Evolutionary conservation across 2,888 invertebrate species (phyloP).

Genomic region (Drosophila peninsularis): DNA sequence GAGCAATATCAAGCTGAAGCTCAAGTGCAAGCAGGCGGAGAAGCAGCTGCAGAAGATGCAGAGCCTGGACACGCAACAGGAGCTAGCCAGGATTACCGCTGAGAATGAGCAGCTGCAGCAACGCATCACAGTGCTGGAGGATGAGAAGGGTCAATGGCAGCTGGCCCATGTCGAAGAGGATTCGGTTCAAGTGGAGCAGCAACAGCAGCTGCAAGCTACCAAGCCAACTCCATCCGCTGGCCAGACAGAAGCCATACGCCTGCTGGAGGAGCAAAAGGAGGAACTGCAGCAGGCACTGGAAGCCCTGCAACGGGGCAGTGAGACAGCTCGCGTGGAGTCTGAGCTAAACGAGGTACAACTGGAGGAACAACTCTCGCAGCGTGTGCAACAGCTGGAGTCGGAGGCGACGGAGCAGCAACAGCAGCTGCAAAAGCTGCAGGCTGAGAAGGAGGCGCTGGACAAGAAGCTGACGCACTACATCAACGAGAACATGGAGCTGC

Average conservation of each 20-base stretch:
- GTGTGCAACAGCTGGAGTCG: constrained; percentile 81
- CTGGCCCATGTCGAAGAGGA: constrained; percentile 84
- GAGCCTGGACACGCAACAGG: constrained; percentile 89
- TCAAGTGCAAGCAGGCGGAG: constrained; percentile 90
- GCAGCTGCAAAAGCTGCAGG: constrained; percentile 84
- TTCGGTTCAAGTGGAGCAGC: constrained; percentile 12
- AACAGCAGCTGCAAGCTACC: constrained; percentile 1
- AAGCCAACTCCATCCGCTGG: constrained; percentile 2
- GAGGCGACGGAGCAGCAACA: constrained; percentile 85
- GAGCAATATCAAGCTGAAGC: constrained; percentile 81
- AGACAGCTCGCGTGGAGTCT: constrained; percentile 89
- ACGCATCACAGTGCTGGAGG: constrained; percentile 93
- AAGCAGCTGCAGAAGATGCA: constrained; percentile 89
- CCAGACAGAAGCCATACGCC: constrained; percentile 74
- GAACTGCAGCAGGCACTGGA: constrained; percentile 86
- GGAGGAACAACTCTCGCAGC: constrained; percentile 90
- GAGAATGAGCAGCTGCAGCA: constrained; percentile 89
- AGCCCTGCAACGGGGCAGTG: constrained; percentile 86
- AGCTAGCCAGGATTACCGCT: constrained; percentile 88
- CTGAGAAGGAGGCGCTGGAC: constrained; percentile 87
- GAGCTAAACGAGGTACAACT: constrained; percentile 92
- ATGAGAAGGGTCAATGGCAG: constrained; percentile 96
- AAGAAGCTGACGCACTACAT: constrained; percentile 88
- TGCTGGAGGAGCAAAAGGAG: constrained; percentile 86
- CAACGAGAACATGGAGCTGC: constrained; percentile 90